These are phyloP conservation scores for Hydroisotoma schaefferi DNA, from an alignment of 2,888 invertebrate genomes.

Conservation along the genomic window DNA sequence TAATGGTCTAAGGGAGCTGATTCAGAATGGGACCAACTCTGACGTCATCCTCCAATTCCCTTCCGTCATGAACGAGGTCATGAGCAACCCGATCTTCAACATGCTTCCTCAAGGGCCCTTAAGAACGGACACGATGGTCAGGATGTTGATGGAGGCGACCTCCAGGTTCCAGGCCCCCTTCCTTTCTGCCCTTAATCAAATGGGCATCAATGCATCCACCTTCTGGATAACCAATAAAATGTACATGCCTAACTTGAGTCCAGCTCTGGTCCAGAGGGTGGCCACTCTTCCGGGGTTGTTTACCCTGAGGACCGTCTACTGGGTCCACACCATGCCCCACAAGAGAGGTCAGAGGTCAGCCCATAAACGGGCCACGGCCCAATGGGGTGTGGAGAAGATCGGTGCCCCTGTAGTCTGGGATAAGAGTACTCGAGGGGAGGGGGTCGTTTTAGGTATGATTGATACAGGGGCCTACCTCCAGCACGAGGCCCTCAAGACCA, in stretches of 20 bases:
- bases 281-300: not conserved
- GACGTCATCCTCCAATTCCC: conserved; percentile 2
- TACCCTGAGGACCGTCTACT: not conserved
- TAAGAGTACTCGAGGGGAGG: not conserved
- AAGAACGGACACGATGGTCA: not conserved
- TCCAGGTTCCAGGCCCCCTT: not conserved
- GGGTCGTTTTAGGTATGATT: not conserved
- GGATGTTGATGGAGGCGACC: not conserved
- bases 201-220: not conserved
- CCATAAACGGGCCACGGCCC: not conserved
- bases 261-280: not conserved
- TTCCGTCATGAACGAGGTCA: not conserved
- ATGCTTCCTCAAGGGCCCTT: not conserved
- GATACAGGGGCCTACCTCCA: not conserved
- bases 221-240: conserved; percentile 3
- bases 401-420: not conserved
- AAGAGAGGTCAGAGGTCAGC: not conserved
- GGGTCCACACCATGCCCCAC: not conserved
- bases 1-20: too few species aligned
- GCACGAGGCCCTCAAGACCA: conserved; percentile 1
- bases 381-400: conserved; percentile 1
- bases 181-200: not conserved
- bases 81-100: not conserved
- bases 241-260: not conserved
- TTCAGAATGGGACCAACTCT: too few species aligned